phyloP scores from a whole-genome alignment of 2,888 invertebrate genomes.

The Quadriops clusia region DNA sequence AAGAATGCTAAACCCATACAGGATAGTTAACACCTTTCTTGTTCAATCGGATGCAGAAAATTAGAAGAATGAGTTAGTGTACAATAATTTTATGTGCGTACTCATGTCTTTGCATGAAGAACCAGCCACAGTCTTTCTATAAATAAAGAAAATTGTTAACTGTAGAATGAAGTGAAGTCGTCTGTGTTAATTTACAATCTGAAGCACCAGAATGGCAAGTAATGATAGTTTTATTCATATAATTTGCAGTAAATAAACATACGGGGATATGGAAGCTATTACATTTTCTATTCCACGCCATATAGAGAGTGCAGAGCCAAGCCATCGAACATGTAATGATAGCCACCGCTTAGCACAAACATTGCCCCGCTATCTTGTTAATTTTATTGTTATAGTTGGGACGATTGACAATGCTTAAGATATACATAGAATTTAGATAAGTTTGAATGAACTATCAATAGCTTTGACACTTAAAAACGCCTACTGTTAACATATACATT shows the following conservation, averaged over 20 bases:
- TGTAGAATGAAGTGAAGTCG: constrained; percentile 22
- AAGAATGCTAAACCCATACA: too few relatives aligned
- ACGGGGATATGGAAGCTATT: constrained; percentile 18
- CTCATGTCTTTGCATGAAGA: too few relatives aligned
- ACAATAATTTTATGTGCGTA: too few relatives aligned
- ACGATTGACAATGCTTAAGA: constrained; percentile 31
- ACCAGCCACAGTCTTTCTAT: too few relatives aligned
- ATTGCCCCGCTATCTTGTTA: constrained; percentile 19
- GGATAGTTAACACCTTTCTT: too few relatives aligned
- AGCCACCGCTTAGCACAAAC: constrained; percentile 22
- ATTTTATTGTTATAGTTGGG: constrained; percentile 29
- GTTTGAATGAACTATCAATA: too few relatives aligned
- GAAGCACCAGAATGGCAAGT: constrained; percentile 25
- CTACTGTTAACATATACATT: too few relatives aligned
- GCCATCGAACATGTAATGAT: constrained; percentile 23
- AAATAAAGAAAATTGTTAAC: constrained; percentile 1
- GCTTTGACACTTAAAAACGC: too few relatives aligned
- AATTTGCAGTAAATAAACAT: constrained; percentile 31
- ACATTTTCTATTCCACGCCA: constrained; percentile 23
- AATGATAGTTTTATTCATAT: constrained; percentile 29
- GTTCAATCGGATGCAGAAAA: too few relatives aligned
- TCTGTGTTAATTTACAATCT: constrained; percentile 27
- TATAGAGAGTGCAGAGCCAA: constrained; percentile 22
- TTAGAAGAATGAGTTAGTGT: too few relatives aligned
- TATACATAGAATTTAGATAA: constrained; percentile 30